Percentiles rank a stretch among this genome's conserved stretches.
These are phyloP conservation scores for Xenotilapia longispinis DNA, from an alignment of 2,113 vertebrate genomes.

Conservation along the genomic window DNA sequence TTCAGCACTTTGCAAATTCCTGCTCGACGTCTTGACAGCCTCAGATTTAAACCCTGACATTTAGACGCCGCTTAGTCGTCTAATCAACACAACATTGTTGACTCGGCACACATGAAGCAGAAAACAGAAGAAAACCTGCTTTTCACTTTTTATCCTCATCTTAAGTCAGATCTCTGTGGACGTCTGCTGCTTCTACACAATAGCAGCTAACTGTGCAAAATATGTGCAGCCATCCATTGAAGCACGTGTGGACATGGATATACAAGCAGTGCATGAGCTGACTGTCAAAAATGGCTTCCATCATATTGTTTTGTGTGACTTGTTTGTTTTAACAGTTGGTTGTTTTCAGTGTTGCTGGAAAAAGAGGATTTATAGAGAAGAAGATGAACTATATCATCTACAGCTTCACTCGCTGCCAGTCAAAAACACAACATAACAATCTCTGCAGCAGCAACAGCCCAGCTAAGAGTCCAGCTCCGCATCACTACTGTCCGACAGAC, in stretches of 20 bases:
- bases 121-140: background rate
- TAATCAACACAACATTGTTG: background rate
- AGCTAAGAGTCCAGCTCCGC: background rate
- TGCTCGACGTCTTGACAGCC: background rate
- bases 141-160: background rate
- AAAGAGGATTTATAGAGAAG: background rate
- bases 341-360: background rate
- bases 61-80: rapidly evolving
- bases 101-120: background rate
- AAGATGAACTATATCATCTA: rapidly evolving
- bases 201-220: background rate
- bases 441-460: background rate
- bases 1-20: background rate
- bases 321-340: background rate
- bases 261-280: background rate
- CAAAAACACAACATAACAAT: background rate
- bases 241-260: background rate
- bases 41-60: rapidly evolving
- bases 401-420: background rate
- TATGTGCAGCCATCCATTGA: background rate
- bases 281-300: background rate
- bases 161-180: background rate
- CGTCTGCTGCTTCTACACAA: background rate
- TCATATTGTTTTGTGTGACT: rapidly evolving
- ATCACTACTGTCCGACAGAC: rapidly evolving